These are phyloP conservation scores for Volucella inanis DNA, from an alignment of 2,888 invertebrate species.

Conservation along the genomic window DNA sequence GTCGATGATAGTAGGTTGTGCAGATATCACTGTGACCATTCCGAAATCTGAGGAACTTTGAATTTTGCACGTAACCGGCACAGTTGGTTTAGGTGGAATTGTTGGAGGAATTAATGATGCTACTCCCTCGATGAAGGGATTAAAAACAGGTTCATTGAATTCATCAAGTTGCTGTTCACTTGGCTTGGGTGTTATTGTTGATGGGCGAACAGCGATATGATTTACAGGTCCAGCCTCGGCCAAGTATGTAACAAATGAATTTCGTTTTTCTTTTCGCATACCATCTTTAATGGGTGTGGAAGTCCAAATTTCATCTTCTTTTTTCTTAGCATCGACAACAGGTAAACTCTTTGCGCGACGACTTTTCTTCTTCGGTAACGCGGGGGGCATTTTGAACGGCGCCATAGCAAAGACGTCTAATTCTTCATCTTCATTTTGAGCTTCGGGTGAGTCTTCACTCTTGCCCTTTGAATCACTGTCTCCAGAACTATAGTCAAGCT, in stretches of 20 bases:
- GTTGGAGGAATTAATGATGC: slow-evolving; percentile 50
- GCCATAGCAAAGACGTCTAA: slow-evolving; percentile 88
- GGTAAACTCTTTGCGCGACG: slow-evolving; percentile 68
- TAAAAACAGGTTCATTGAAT: slow-evolving; percentile 82
- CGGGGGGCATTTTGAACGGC: slow-evolving; percentile 85
- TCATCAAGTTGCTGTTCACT: slow-evolving; percentile 78
- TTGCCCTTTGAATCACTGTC: slow-evolving; percentile 78
- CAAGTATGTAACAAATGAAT: slow-evolving; percentile 75
- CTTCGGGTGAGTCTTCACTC: slow-evolving; percentile 77
- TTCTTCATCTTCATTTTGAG: slow-evolving; percentile 80
- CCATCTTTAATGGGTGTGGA: slow-evolving; percentile 81
- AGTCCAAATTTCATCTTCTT: slow-evolving; percentile 80
- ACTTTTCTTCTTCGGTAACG: slow-evolving; percentile 77
- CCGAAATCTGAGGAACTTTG: slow-evolving; percentile 79
- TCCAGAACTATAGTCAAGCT: slow-evolving; percentile 87
- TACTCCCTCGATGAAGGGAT: slow-evolving; percentile 79
- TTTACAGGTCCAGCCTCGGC: slow-evolving; percentile 74
- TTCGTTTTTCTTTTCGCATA: slow-evolving; percentile 56
- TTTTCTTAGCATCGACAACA: slow-evolving; percentile 60
- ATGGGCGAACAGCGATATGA: slow-evolving; percentile 45
- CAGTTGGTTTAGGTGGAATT: slow-evolving; percentile 67
- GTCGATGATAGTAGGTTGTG: slow-evolving; percentile 30
- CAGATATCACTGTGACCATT: slow-evolving; percentile 78
- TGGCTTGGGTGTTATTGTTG: slow-evolving; percentile 60
- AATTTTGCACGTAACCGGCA: slow-evolving; percentile 64